Base-by-base conservation (phyloP, 1,140 invertebrate genomes). In the Bombus sylvicola region DNA sequence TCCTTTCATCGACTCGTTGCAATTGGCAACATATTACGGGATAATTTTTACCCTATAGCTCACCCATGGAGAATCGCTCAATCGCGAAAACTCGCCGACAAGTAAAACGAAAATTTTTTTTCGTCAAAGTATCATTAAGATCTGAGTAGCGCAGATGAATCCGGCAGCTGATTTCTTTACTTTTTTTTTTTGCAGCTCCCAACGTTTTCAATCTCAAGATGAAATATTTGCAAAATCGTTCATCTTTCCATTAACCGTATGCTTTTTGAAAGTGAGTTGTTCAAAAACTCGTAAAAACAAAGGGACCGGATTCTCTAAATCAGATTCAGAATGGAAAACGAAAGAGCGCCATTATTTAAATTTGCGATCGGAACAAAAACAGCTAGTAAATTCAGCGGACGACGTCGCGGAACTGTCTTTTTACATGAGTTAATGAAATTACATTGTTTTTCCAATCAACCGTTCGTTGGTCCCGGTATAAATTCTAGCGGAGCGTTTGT, bases 21-120 rank as follows among this genome's bases (percentile, higher is more conserved):
- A 91, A 92, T 91, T 80, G 83, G 87, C 87, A 89, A 93, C 92
- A 92, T 93, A 93, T 93, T 93, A 92, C 83, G 74, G 84, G 87
- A 83, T 86, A 91, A 92, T 92, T 92, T 92, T 90, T 87, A 57
- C 72, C 66, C 72, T 72, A 41, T 57, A 82, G 59, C 74, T 78
- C 66, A 59, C 64, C 83, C 85, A 89, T 86, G 79, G 83, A 86
- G 81, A 79, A 69, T 84, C 82, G 86, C 69, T 92, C 89, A 79
- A 41, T 86, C 78, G 90, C 83, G 85, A 90, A 87, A 92, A 87
- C 37, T 79, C 86, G 90, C 39, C 85, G 90, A 88, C 57, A 88
- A 87, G 91, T 92, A 89, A 93, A 93, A 89, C 91, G 76, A 92
- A 92, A 93, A 89, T 90, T 89, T 87, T 78, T 89, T 84, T 69